Evolutionary conservation across 2,113 vertebrate species (phyloP), one percentile per base, ranked within the genome.

Genomic region (Apodemus sylvaticus): DNA sequence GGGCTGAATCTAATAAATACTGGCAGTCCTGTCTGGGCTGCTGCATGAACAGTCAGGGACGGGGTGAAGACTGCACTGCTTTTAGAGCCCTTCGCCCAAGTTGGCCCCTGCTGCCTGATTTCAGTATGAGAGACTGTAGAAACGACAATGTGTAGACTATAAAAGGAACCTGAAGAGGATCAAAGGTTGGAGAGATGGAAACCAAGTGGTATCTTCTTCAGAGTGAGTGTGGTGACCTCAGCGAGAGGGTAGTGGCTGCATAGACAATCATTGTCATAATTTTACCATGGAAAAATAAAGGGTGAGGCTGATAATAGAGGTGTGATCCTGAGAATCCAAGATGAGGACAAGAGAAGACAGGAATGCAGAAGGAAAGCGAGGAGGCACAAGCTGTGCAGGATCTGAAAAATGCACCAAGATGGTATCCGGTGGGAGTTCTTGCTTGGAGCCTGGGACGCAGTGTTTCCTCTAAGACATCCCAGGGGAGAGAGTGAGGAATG

Each of bases 111-210:
- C 24, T 7, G 70, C 53, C 74, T 91, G 11, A 94, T 74, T 91
- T 95, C 62, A 51, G 83, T 45, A 34, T 9, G 19, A 94, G 62
- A 62, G 68, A 45, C 81, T 94, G 83, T n/a, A 51, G 83, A 77
- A 83, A 86, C 79, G 48, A 71, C 42, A 94, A 39, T 64, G n/a
- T 89, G 34, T 7, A 4, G 48, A 36, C 79, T 60, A 76, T 66
- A 87, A 71, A 96, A 85, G 87, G 39, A 74, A 34, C 7, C 64
- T 53, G 39, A 34, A 78, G 53, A 64, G 29, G 83, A 87, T 87
- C 90, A 93, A 90, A 94, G 90, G 19, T n/a, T 79, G 42, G 51
- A 8, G 62, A 51, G 94, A 86, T 58, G 94, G 39, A 94, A 96
- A 82, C 36, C 48, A 51, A 89, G 45, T 81, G 58, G 16, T n/a